A percentile compares a stretch with the other conserved stretches of the same genome.
Evolutionary conservation across 1,140 invertebrate genomes (phyloP).

Genomic region (Rhagoletis pomonella): DNA sequence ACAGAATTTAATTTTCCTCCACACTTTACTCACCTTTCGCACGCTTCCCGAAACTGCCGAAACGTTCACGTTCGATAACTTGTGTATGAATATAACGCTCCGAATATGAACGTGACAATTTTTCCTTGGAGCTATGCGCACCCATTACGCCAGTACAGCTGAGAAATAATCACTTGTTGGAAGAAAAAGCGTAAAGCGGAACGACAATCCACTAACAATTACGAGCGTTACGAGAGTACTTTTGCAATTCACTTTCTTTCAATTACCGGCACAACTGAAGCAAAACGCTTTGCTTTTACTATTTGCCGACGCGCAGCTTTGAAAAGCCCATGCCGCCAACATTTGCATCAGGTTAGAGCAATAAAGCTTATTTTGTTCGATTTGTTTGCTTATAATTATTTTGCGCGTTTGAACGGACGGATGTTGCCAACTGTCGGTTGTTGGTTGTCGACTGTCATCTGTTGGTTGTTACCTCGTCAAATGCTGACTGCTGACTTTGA

Average conservation of each 20-base stretch:
- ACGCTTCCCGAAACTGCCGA: constrained; percentile 77
- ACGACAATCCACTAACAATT: not conserved
- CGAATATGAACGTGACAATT: constrained; percentile 78
- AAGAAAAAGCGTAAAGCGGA: constrained; percentile 1
- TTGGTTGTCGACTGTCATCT: not conserved
- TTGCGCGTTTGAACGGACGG: not conserved
- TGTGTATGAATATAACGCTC: constrained; percentile 75
- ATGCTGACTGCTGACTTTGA: not conserved
- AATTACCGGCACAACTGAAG: constrained; percentile 35
- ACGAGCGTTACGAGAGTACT: not conserved
- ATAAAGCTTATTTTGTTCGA: not conserved
- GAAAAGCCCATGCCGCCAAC: not conserved
- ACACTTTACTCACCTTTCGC: constrained; percentile 63
- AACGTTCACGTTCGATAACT: constrained; percentile 76
- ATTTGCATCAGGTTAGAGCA: not conserved
- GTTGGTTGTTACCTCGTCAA: not conserved
- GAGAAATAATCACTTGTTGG: constrained; percentile 14
- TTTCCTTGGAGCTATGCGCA: constrained; percentile 82
- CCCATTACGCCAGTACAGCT: constrained; percentile 75
- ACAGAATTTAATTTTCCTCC: too few species aligned
- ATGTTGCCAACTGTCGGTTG: constrained; percentile 37
- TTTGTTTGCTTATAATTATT: not conserved
- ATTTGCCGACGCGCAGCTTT: not conserved
- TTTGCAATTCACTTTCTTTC: constrained; percentile 36
- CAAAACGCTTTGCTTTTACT: constrained; percentile 13